These are phyloP conservation scores for Channa maculata DNA, from an alignment of 2,113 vertebrate genomes.

Conservation along the genomic window DNA sequence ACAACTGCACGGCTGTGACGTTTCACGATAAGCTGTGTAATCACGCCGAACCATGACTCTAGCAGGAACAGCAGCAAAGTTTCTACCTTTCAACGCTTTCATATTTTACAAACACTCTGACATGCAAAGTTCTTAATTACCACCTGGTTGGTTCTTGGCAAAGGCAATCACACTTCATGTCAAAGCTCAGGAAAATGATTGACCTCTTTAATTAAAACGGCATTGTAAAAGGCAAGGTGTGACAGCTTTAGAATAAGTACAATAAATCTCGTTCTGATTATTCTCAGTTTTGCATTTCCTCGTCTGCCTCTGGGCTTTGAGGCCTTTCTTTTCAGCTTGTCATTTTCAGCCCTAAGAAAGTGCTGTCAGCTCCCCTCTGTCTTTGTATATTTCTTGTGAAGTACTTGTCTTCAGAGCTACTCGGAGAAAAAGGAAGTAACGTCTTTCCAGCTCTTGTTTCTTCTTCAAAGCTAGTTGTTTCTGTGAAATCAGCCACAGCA, in stretches of 20 bases:
- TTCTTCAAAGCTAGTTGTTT: conserved; percentile 75
- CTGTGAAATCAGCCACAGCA: conserved; percentile 66
- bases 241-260: conserved; percentile 76
- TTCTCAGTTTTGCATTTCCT: conserved; percentile 66
- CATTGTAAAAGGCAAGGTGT: conserved; percentile 63
- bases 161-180: conserved; percentile 58
- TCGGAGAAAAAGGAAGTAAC: conserved; percentile 64
- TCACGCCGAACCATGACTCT: background rate
- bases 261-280: conserved; percentile 77
- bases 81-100: conserved; percentile 9
- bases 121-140: conserved; percentile 64
- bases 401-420: conserved; percentile 73
- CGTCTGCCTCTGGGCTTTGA: conserved; percentile 57
- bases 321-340: conserved; percentile 65
- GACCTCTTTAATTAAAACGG: conserved; percentile 78
- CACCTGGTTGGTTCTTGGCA: conserved; percentile 45
- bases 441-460: conserved; percentile 64
- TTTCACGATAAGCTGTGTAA: background rate
- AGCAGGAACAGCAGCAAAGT: background rate
- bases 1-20: background rate
- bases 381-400: conserved; percentile 78
- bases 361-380: conserved; percentile 73
- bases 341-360: conserved; percentile 73
- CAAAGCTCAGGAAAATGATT: conserved; percentile 68
- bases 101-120: conserved; percentile 29